These are phyloP conservation scores for Brachionus angularis DNA, from an alignment of 1,140 invertebrate genomes.

Conservation along the genomic window DNA sequence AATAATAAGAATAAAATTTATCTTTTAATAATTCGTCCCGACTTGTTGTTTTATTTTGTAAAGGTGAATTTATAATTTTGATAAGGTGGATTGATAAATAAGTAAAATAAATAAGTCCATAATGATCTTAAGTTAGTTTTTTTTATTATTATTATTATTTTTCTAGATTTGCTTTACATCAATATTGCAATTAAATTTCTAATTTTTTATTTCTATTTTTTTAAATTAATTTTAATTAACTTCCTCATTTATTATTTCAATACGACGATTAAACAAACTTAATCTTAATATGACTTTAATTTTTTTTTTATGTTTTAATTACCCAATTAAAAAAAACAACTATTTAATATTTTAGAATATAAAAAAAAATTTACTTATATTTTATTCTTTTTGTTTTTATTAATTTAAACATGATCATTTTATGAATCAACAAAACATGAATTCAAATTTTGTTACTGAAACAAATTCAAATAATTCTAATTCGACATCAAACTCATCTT, in stretches of 20 bases:
- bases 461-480: too few relatives aligned
- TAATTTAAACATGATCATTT: neutral
- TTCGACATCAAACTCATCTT: neutral
- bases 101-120: constrained; percentile 39
- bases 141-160: neutral
- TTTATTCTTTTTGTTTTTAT: neutral
- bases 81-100: constrained; percentile 23
- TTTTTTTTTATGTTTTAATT: too few relatives aligned
- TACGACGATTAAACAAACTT: constrained; percentile 22
- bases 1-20: neutral
- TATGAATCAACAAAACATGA: constrained; percentile 11
- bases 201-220: too few relatives aligned
- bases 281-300: too few relatives aligned
- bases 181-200: too few relatives aligned
- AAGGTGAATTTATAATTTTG: neutral
- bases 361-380: neutral
- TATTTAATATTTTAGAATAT: constrained; percentile 16
- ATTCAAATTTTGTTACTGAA: neutral
- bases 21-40: constrained; percentile 28
- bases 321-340: too few relatives aligned
- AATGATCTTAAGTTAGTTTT: too few relatives aligned
- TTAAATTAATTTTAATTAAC: constrained; percentile 27
- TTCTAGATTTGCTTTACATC: constrained; percentile 6
- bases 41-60: neutral
- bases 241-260: neutral